phyloP scores from a whole-genome alignment of 2,797 vertebrate genomes.

The Hippopotamyrus pictus region DNA sequence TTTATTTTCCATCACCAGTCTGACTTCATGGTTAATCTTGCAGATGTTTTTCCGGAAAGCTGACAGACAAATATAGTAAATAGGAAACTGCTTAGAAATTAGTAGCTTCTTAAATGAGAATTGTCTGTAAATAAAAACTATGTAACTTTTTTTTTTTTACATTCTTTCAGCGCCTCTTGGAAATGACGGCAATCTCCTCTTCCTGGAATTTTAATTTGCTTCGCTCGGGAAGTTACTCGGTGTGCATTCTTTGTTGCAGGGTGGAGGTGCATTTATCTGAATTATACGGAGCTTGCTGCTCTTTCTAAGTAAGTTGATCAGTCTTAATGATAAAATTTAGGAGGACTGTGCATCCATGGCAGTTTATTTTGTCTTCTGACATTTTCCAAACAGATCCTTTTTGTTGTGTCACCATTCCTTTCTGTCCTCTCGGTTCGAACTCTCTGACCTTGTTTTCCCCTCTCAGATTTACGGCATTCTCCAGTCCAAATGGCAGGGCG shows the following conservation, averaged over 20 bases:
- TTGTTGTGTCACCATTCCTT: neutral
- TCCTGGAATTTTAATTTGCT: neutral
- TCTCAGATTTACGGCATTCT: constrained; percentile 18
- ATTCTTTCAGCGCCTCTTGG: neutral
- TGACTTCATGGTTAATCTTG: neutral
- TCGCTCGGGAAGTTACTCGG: neutral
- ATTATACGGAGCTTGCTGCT: neutral
- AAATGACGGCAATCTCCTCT: neutral
- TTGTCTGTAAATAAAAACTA: neutral
- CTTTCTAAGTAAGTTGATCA: constrained; percentile 7
- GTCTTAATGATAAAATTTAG: constrained; percentile 20
- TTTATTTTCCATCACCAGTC: neutral
- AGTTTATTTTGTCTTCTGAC: constrained; percentile 20
- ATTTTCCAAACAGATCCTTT: neutral
- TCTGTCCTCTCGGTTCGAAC: constrained; percentile 9
- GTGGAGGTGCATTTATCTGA: neutral
- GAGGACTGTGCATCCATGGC: constrained; percentile 11
- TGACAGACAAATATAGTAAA: neutral
- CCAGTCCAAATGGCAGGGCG: constrained; percentile 60
- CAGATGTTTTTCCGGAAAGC: neutral
- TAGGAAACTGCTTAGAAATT: neutral
- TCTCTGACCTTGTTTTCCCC: constrained; percentile 1
- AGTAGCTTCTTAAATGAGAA: neutral
- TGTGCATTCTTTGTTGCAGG: neutral
- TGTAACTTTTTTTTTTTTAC: neutral